Base-by-base conservation (phyloP, 2,888 invertebrate species). In the Sinhomidia bicolor region DNA sequence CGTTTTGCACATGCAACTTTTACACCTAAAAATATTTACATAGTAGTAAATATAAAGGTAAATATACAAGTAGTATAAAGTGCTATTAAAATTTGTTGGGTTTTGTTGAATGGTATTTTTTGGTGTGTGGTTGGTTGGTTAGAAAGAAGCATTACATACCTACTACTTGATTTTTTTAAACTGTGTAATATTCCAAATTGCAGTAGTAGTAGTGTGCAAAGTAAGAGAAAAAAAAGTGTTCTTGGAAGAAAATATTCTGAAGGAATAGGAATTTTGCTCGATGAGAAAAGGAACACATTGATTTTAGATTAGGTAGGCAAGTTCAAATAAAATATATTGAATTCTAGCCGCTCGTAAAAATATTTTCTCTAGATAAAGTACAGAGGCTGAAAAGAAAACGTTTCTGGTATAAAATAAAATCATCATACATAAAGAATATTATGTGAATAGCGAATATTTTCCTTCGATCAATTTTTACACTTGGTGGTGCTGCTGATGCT, bases 401-500 rank as follows among this genome's bases (percentile, higher is more conserved):
- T 20, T 71, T 71, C 3, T 44, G 36, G 71, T 17, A 71, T 71
- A 23, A 71, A 44, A 71, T 71, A 23, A 71, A 44, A 71, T 44
- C 23, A 23, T 44, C 71, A 44, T 44, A n/a, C 26, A 14, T 14
- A 26, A 9, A 68, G n/a, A 68, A 26, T 47, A 26, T 23, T 36
- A 65, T 32, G 32, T 65, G 29, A 62, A 29, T n/a, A 36, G 14
- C 5, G 41, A 23, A 84, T 76, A 60, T 84, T 83, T 84, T 36
- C 32, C 23, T 84, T 62, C 60, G 62, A 84, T 84, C 84, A 84
- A 74, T 84, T 84, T 76, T 84, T 76, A 26, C 83, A 29, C 44
- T 76, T 60, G 44, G 4, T n/a, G n/a, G n/a, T n/a, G n/a, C n/a
- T n/a, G n/a, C n/a, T n/a, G n/a, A n/a, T n/a, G n/a, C n/a, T n/a